phyloP scores from a whole-genome alignment of 2,113 vertebrate genomes.

The Ophthalmolycus amberensis region DNA sequence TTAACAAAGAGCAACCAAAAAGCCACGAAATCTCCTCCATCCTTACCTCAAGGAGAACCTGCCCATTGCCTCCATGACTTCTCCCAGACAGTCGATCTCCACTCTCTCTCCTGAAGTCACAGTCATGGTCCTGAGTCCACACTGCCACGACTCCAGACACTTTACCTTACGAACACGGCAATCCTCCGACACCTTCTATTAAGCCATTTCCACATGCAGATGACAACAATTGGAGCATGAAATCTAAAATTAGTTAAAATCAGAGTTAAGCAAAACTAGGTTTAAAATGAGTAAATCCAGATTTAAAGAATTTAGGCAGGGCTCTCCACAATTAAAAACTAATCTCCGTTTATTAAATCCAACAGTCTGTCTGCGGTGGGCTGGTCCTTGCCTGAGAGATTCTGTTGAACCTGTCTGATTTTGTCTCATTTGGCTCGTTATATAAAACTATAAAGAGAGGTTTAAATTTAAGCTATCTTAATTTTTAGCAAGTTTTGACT shows the following conservation, averaged over 20 bases:
- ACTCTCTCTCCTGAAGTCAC: conserved; percentile 69
- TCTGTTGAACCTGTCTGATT: too few relatives aligned
- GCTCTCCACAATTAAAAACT: neutral
- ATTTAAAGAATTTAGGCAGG: too few relatives aligned
- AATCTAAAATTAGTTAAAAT: neutral
- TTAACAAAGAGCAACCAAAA: too few relatives aligned
- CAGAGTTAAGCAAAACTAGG: neutral
- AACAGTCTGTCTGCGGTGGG: too few relatives aligned
- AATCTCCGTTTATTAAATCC: neutral
- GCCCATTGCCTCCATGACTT: conserved; percentile 58
- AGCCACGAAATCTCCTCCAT: neutral
- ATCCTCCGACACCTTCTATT: conserved; percentile 21
- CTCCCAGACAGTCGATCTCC: conserved; percentile 84
- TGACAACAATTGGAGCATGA: neutral
- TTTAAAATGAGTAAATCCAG: too few relatives aligned
- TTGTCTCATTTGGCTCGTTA: too few relatives aligned
- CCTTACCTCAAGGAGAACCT: conserved; percentile 77
- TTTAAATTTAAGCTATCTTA: neutral
- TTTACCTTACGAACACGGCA: conserved; percentile 61
- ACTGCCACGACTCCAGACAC: conserved; percentile 85
- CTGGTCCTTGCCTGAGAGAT: too few relatives aligned
- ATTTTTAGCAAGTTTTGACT: neutral
- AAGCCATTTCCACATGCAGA: neutral
- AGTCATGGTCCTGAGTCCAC: conserved; percentile 85
- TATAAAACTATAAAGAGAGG: neutral